Percentiles rank a stretch among this genome's conserved stretches.
Evolutionary conservation across 2,797 vertebrate genomes (phyloP).

Genomic region (Leptoclinus maculatus): DNA sequence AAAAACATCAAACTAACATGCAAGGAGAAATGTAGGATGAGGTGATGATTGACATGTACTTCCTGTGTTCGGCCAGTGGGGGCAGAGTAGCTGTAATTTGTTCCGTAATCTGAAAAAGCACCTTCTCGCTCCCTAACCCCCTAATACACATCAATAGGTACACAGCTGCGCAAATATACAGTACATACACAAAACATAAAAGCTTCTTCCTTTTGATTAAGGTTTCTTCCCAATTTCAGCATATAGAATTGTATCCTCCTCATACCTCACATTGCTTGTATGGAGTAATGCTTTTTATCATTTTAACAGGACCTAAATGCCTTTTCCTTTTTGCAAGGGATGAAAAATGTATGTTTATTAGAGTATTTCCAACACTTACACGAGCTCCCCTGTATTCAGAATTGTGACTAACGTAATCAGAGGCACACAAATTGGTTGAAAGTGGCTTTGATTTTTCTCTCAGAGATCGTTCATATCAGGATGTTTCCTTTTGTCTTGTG

Average conservation of each 20-base stretch:
- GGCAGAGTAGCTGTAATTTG: conserved; percentile 35
- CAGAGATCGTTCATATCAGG: conserved; percentile 55
- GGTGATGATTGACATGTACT: conserved; percentile 67
- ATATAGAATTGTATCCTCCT: conserved; percentile 78
- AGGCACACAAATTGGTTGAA: conserved; percentile 54
- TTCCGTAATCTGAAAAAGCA: conserved; percentile 38
- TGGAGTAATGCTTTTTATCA: conserved; percentile 73
- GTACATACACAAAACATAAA: conserved; percentile 47
- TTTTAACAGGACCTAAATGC: conserved; percentile 78
- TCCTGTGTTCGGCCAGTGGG: conserved; percentile 56
- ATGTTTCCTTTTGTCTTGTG: conserved; percentile 47
- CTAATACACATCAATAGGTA: conserved; percentile 28
- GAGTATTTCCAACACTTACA: conserved; percentile 56
- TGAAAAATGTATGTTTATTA: conserved; percentile 59
- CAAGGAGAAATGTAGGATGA: conserved; percentile 61
- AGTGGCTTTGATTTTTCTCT: conserved; percentile 62
- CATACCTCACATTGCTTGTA: conserved; percentile 81
- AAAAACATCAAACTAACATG: conserved; percentile 72
- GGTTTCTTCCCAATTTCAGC: conserved; percentile 80
- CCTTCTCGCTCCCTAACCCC: conserved; percentile 22
- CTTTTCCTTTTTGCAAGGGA: conserved; percentile 70
- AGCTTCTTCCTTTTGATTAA: conserved; percentile 72
- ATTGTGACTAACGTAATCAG: conserved; percentile 51
- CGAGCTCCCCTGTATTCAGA: conserved; percentile 50
- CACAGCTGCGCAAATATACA: conserved; percentile 50